phyloP scores from a whole-genome alignment of 2,113 vertebrate species.

The Thermophis baileyi region DNA sequence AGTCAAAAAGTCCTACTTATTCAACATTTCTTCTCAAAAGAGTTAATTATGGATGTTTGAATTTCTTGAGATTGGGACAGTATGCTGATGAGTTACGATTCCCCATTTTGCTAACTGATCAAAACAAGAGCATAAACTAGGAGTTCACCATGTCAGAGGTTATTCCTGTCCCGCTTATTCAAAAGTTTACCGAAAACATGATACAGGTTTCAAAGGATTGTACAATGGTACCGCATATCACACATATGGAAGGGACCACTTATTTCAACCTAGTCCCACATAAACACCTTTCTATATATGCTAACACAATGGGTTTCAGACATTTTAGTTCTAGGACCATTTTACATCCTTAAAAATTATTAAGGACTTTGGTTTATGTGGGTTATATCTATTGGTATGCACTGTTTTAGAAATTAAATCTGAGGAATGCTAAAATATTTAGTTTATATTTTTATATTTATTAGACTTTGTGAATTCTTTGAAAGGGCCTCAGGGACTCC shows the following conservation, averaged over 20 bases:
- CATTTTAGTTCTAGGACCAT: neutral
- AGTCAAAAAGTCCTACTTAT: neutral
- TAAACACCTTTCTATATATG: neutral
- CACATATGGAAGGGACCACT: neutral
- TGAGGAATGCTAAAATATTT: neutral
- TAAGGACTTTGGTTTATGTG: neutral
- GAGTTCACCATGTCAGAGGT: neutral
- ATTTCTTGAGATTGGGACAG: neutral
- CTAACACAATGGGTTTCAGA: neutral
- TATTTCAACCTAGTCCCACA: neutral
- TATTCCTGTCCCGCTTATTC: neutral
- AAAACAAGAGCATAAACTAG: neutral
- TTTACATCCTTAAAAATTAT: neutral
- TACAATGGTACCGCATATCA: neutral
- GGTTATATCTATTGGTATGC: neutral
- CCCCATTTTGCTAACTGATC: neutral
- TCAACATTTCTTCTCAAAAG: neutral
- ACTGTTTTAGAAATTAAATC: neutral
- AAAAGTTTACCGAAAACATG: neutral
- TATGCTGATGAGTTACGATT: neutral
- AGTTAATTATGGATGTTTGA: neutral
- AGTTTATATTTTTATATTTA: neutral
- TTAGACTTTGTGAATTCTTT: neutral
- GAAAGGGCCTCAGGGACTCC: neutral
- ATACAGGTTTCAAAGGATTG: neutral